Evolutionary conservation across 2,113 vertebrate genomes (phyloP).

Genomic region (Petroica traversi): DNA sequence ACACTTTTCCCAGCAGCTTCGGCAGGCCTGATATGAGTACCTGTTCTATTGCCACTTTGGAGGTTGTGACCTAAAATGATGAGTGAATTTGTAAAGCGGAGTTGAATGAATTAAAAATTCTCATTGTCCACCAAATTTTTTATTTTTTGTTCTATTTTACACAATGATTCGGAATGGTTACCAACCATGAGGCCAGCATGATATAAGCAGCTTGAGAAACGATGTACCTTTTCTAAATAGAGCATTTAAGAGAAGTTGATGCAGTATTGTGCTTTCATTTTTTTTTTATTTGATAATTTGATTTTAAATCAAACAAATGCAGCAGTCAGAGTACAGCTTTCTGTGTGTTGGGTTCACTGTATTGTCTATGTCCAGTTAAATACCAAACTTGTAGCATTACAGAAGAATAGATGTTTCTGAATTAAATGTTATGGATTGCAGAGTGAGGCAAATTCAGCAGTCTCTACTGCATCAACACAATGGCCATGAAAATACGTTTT

Average conservation of each 20-base stretch:
- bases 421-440: not conserved
- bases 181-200: not conserved
- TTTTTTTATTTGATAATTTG: not conserved
- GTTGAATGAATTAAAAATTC: not conserved
- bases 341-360: not conserved
- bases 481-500: not conserved
- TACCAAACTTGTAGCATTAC: not conserved
- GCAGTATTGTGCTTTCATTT: not conserved
- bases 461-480: not conserved
- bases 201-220: not conserved
- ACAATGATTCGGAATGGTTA: not conserved
- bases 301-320: not conserved
- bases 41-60: not conserved
- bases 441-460: not conserved
- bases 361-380: not conserved
- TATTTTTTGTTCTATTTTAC: not conserved
- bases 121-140: not conserved
- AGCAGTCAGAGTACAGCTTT: not conserved
- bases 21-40: fast-evolving
- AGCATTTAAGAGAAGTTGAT: not conserved
- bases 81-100: not conserved
- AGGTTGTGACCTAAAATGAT: not conserved
- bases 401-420: not conserved
- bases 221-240: not conserved
- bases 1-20: not conserved